Conservation (phyloP, 2,888 invertebrate genomes). For the Buathra laborator region DNA sequence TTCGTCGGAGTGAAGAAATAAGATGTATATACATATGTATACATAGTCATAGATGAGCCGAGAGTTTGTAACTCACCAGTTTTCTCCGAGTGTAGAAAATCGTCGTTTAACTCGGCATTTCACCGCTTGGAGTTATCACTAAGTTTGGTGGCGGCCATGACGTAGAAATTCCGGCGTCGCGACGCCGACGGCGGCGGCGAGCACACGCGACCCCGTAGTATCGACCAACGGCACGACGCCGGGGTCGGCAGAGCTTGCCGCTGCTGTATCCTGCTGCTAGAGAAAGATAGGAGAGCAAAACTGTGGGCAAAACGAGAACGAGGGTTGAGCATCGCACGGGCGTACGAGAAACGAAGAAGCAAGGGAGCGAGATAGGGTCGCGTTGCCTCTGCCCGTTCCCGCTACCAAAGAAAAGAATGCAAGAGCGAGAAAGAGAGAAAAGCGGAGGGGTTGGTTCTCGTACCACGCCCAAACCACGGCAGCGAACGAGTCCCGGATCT, state of each 20-base stretch:
- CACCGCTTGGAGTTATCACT: constrained; percentile 62
- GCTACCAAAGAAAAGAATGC: constrained; percentile 45
- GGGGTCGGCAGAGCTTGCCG: constrained; percentile 57
- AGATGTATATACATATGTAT: constrained; percentile 10
- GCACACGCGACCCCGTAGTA: constrained; percentile 80
- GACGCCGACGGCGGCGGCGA: constrained; percentile 81
- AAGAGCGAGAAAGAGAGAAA: constrained; percentile 49
- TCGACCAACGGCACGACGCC: constrained; percentile 81
- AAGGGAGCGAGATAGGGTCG: constrained; percentile 59
- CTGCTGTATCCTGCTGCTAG: not conserved
- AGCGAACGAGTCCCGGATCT: constrained; percentile 77
- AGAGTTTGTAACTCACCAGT: constrained; percentile 59
- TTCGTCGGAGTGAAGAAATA: constrained; percentile 18
- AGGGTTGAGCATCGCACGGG: constrained; percentile 63
- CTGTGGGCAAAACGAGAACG: constrained; percentile 66
- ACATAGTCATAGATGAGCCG: constrained; percentile 23
- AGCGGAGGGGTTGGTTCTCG: constrained; percentile 67
- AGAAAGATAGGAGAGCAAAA: constrained; percentile 35
- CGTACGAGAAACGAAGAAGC: constrained; percentile 58
- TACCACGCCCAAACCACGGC: constrained; percentile 84
- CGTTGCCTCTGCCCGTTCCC: constrained; percentile 42
- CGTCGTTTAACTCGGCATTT: constrained; percentile 47
- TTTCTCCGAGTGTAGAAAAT: constrained; percentile 39
- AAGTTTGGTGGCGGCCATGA: constrained; percentile 80
- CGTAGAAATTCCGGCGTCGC: constrained; percentile 83